Evolutionary conservation across 53 echinoderm and acorn worm species (phyloP).

Genomic region (Antedon mediterranea): DNA sequence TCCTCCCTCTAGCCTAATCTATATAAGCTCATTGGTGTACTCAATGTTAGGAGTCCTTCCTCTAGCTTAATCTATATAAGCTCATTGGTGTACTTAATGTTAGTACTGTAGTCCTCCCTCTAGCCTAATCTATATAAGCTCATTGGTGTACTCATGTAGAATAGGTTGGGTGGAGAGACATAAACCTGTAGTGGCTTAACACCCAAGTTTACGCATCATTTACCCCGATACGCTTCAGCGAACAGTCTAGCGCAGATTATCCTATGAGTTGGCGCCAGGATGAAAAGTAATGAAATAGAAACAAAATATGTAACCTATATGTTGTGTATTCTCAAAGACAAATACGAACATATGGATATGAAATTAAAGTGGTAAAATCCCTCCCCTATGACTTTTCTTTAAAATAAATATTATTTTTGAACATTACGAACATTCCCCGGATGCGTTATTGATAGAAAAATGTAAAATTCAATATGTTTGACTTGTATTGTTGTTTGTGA

Average conservation of each 20-base stretch:
- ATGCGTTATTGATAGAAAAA: neutral
- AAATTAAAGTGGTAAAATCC: neutral
- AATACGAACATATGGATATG: neutral
- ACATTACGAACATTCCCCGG: neutral
- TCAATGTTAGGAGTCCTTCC: too few species aligned
- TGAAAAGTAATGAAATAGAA: neutral
- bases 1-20: too few species aligned
- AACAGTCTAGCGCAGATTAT: neutral
- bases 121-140: too few species aligned
- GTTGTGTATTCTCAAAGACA: neutral
- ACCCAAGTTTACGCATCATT: neutral
- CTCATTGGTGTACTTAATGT: too few species aligned
- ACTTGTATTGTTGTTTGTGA: neutral
- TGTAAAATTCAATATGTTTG: neutral
- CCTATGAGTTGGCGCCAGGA: neutral
- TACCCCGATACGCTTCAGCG: neutral
- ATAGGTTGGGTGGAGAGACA: neutral
- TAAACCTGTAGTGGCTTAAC: neutral
- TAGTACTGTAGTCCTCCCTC: too few species aligned
- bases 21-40: too few species aligned
- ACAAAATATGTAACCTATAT: neutral
- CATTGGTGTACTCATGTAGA: too few species aligned
- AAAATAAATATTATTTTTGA: neutral
- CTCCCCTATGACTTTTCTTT: neutral
- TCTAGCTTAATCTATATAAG: too few species aligned